Conservation (phyloP, 2,797 vertebrate species). For the Crocodylus rhombifer region DNA sequence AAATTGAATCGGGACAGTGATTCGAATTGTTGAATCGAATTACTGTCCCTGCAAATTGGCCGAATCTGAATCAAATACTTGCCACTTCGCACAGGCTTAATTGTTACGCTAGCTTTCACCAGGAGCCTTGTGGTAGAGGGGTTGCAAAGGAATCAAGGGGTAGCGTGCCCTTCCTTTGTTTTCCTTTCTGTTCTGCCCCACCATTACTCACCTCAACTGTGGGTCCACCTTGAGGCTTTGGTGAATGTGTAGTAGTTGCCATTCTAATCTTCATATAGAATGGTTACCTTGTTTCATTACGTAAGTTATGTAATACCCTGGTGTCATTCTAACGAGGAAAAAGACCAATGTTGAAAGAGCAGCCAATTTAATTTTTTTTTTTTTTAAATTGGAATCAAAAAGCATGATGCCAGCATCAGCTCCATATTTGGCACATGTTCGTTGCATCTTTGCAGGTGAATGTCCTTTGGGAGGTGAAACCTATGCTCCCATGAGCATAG, state of each 20-base stretch:
- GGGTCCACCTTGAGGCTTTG: neutral
- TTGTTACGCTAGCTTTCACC: neutral
- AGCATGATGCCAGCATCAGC: neutral
- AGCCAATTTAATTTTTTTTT: slow-evolving; percentile 22
- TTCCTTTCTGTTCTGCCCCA: neutral
- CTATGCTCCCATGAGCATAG: neutral
- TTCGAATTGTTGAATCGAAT: too few species aligned
- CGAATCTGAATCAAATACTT: too few species aligned
- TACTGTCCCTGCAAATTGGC: too few species aligned
- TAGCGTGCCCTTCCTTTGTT: neutral
- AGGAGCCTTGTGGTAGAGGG: neutral
- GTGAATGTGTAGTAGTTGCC: accelerated
- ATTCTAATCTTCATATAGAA: slow-evolving; percentile 14
- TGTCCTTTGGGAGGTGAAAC: accelerated
- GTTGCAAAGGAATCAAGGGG: neutral
- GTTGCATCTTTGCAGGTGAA: accelerated
- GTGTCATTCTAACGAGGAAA: neutral
- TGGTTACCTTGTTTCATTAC: neutral
- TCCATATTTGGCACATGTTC: neutral
- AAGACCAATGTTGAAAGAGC: slow-evolving; percentile 5
- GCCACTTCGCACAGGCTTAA: too few species aligned
- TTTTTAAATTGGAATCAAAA: slow-evolving; percentile 2
- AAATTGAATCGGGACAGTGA: too few species aligned
- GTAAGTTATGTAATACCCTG: slow-evolving; percentile 7
- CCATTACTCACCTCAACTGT: neutral